These are phyloP conservation scores for Drosophila sturtevanti DNA, from an alignment of 1,140 invertebrate genomes.

Conservation along the genomic window DNA sequence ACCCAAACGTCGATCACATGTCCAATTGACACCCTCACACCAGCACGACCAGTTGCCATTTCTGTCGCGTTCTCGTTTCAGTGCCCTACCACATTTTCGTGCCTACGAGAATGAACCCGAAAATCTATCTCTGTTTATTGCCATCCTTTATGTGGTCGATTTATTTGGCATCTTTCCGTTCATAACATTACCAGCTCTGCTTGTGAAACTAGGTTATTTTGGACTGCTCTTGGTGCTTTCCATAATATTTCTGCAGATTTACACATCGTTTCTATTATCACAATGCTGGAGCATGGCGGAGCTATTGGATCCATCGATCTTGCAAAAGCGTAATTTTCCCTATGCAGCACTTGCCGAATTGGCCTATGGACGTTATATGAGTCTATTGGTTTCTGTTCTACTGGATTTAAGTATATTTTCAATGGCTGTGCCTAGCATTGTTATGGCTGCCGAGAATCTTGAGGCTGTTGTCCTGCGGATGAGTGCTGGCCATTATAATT, in stretches of 20 bases:
- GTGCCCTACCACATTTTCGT: slow-evolving; percentile 75
- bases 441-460: slow-evolving; percentile 90
- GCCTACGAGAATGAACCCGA: slow-evolving; percentile 61
- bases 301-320: slow-evolving; percentile 87
- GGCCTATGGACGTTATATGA: slow-evolving; percentile 85
- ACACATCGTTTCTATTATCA: slow-evolving; percentile 89
- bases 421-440: slow-evolving; percentile 89
- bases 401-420: slow-evolving; percentile 89
- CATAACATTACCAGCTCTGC: slow-evolving; percentile 87
- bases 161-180: slow-evolving; percentile 92
- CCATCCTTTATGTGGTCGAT: slow-evolving; percentile 89
- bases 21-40: slow-evolving; percentile 62
- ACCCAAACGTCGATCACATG: slow-evolving; percentile 54
- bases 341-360: slow-evolving; percentile 89
- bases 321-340: slow-evolving; percentile 88
- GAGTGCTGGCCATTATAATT: slow-evolving; percentile 84
- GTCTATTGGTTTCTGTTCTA: slow-evolving; percentile 86
- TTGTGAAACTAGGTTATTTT: slow-evolving; percentile 89
- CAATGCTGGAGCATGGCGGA: slow-evolving; percentile 89
- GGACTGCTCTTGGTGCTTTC: slow-evolving; percentile 87
- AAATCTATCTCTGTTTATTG: slow-evolving; percentile 85
- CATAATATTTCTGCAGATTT: slow-evolving; percentile 89
- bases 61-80: slow-evolving; percentile 68
- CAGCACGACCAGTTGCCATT: slow-evolving; percentile 77
- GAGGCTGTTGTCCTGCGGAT: slow-evolving; percentile 88